Evolutionary conservation across 2,888 invertebrate species (phyloP).

Genomic region (Diarsia brunnea): DNA sequence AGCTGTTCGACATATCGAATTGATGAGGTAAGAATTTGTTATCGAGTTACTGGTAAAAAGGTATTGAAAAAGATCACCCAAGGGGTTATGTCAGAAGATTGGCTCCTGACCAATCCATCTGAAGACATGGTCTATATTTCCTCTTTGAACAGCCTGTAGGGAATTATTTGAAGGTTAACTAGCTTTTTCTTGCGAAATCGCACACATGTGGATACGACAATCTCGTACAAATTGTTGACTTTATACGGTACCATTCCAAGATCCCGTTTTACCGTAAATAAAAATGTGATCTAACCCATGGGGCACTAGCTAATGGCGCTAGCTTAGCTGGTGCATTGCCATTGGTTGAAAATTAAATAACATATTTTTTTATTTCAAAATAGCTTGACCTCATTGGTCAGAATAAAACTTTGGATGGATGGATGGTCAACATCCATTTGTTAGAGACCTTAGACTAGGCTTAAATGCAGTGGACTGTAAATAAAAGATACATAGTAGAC

Average conservation of each 20-base stretch:
- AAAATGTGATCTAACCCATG: neutral
- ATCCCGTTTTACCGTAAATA: neutral
- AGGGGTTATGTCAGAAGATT: neutral
- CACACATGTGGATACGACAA: neutral
- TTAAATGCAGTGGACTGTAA: too few relatives aligned
- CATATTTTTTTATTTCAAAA: neutral
- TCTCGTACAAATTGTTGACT: neutral
- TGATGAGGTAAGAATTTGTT: slow-evolving; percentile 42
- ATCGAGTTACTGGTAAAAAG: neutral
- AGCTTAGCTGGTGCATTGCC: neutral
- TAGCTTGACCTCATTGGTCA: too few relatives aligned
- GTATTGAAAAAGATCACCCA: neutral
- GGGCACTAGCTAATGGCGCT: neutral
- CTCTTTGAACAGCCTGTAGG: too few relatives aligned
- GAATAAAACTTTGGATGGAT: neutral
- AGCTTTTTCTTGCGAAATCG: neutral
- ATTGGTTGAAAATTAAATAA: neutral
- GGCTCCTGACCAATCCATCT: neutral
- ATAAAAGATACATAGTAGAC: too few relatives aligned
- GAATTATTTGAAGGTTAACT: neutral
- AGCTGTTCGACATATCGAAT: slow-evolving; percentile 46
- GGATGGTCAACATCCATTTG: too few relatives aligned
- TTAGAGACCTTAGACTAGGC: too few relatives aligned
- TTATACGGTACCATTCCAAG: neutral
- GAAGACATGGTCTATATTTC: neutral